phyloP scores from a whole-genome alignment of 2,113 vertebrate species.

The Carettochelys insculpta region DNA sequence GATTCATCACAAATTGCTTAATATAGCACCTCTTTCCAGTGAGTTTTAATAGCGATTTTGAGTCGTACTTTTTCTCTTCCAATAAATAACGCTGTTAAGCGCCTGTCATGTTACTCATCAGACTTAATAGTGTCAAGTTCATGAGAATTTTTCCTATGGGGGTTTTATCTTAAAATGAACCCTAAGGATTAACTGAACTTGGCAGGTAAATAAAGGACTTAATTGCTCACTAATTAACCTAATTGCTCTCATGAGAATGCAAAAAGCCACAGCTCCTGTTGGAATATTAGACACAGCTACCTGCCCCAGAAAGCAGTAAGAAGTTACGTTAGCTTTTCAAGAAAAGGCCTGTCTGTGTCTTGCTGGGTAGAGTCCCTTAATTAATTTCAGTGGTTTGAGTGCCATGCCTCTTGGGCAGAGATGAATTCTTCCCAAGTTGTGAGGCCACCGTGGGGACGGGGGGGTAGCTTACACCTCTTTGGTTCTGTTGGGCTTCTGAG shows the following conservation, averaged over 20 bases:
- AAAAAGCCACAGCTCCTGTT: neutral
- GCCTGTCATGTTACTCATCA: conserved; percentile 39
- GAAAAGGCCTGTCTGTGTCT: neutral
- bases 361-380: conserved; percentile 10
- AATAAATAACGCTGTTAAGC: conserved; percentile 26
- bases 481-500: neutral
- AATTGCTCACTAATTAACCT: conserved; percentile 58
- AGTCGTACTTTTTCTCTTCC: neutral
- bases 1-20: neutral
- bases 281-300: neutral
- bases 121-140: conserved; percentile 15
- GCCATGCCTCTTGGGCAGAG: neutral
- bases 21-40: neutral
- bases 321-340: neutral
- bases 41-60: conserved; percentile 26
- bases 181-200: conserved; percentile 55
- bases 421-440: neutral
- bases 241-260: conserved; percentile 48
- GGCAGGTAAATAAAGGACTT: conserved; percentile 59
- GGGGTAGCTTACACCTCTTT: neutral
- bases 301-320: neutral
- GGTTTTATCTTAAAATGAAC: conserved; percentile 48
- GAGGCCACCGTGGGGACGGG: neutral
- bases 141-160: conserved; percentile 42
- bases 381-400: conserved; percentile 5